phyloP scores from a whole-genome alignment of 2,113 vertebrate genomes.

The Chrysochloris asiatica region DNA sequence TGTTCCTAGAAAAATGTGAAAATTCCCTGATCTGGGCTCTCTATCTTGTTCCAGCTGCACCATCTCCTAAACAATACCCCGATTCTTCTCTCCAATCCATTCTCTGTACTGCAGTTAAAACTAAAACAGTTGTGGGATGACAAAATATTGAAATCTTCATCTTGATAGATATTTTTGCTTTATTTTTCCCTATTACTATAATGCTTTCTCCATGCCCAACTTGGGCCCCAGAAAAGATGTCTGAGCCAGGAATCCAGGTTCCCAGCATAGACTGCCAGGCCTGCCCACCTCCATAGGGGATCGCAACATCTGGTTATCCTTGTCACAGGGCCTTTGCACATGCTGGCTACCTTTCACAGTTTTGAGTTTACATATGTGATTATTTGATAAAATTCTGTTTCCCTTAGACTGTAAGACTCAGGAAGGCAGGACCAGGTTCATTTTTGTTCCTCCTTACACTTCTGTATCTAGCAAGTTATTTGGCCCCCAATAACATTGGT shows the following conservation, averaged over 20 bases:
- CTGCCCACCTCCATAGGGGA: background rate
- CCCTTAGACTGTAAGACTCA: background rate
- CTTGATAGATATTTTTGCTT: background rate
- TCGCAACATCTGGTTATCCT: background rate
- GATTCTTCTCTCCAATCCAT: background rate
- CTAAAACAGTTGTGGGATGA: background rate
- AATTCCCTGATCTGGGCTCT: background rate
- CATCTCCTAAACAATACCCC: background rate
- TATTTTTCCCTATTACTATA: background rate
- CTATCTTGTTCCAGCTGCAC: background rate
- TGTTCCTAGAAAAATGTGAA: background rate
- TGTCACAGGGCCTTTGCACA: background rate
- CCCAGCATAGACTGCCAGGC: background rate
- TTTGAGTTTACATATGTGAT: background rate
- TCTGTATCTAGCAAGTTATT: background rate
- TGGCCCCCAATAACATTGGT: background rate
- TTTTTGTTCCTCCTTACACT: background rate
- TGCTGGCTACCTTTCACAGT: background rate
- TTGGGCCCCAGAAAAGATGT: background rate
- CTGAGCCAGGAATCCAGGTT: background rate
- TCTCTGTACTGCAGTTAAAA: background rate
- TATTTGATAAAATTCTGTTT: conserved; percentile 29
- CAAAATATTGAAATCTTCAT: background rate
- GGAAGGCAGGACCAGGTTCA: background rate
- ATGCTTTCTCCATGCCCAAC: background rate